A percentile compares a stretch with the other conserved stretches of the same genome.
These are phyloP conservation scores for Camelus bactrianus DNA, from an alignment of 2,113 vertebrate species.

Conservation along the genomic window DNA sequence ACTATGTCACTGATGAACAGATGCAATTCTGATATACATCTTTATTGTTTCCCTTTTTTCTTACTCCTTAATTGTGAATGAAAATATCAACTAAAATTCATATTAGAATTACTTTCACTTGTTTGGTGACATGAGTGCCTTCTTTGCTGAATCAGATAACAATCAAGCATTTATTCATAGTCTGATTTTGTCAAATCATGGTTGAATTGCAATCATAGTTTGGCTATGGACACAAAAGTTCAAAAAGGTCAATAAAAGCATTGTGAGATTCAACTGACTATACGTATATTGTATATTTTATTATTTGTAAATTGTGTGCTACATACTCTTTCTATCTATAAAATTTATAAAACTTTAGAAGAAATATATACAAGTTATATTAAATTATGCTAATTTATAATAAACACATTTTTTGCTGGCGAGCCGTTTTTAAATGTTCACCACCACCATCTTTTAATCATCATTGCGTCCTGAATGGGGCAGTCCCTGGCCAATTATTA, in stretches of 20 bases:
- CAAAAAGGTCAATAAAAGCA: slow-evolving; percentile 9
- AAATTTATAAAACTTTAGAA: neutral
- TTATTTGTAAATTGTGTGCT: neutral
- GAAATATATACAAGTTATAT: neutral
- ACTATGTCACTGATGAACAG: neutral
- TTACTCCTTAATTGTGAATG: neutral
- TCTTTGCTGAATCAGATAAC: slow-evolving; percentile 27
- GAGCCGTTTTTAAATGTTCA: slow-evolving; percentile 1
- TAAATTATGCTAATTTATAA: neutral
- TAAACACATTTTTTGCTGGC: neutral
- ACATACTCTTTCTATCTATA: neutral
- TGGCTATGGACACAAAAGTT: neutral
- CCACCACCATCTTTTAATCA: neutral
- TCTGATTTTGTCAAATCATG: neutral
- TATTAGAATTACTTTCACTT: neutral
- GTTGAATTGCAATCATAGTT: neutral
- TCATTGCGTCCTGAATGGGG: neutral
- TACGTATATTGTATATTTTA: neutral
- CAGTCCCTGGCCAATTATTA: neutral
- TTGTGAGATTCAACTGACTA: neutral
- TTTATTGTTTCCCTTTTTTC: neutral
- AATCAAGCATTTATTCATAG: slow-evolving; percentile 31
- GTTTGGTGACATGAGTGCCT: neutral
- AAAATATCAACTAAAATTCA: neutral
- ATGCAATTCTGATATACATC: neutral